Conservation (phyloP, 1,140 invertebrate species). For the Ctenoplectra terminalis region DNA sequence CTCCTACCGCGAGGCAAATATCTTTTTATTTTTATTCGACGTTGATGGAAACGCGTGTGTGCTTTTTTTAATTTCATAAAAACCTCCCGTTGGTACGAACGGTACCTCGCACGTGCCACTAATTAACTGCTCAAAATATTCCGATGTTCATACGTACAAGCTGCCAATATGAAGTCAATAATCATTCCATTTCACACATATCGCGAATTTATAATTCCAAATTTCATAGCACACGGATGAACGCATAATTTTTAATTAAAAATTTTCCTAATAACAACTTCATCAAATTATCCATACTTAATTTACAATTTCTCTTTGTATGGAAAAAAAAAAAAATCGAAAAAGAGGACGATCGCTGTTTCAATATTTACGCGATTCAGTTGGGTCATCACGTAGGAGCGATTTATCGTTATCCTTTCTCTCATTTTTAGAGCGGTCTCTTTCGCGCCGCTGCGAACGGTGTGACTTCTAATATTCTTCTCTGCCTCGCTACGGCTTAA, state of each 20-base stretch:
- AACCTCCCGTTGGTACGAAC: too few species aligned
- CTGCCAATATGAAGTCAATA: neutral
- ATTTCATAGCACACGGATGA: too few species aligned
- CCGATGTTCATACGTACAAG: neutral
- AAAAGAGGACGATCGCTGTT: neutral
- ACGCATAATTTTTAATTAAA: neutral
- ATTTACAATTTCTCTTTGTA: neutral
- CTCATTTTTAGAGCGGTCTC: neutral
- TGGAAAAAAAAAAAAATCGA: neutral
- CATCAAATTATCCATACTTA: neutral
- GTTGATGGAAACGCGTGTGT: too few species aligned
- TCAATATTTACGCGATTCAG: neutral
- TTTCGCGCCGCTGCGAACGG: neutral
- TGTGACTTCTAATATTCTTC: conserved; percentile 30
- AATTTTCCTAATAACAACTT: neutral
- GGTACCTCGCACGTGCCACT: too few species aligned
- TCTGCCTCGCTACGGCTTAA: conserved; percentile 15
- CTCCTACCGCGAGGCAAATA: too few species aligned
- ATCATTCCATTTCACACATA: too few species aligned
- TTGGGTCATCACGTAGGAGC: neutral
- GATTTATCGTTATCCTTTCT: conserved; percentile 6
- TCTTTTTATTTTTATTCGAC: too few species aligned
- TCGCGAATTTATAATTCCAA: too few species aligned
- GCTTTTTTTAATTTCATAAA: too few species aligned
- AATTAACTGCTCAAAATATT: neutral